A percentile compares a stretch with the other conserved stretches of the same genome.
These are phyloP conservation scores for Lagodon rhomboides DNA, from an alignment of 2,797 vertebrate genomes.

Conservation along the genomic window DNA sequence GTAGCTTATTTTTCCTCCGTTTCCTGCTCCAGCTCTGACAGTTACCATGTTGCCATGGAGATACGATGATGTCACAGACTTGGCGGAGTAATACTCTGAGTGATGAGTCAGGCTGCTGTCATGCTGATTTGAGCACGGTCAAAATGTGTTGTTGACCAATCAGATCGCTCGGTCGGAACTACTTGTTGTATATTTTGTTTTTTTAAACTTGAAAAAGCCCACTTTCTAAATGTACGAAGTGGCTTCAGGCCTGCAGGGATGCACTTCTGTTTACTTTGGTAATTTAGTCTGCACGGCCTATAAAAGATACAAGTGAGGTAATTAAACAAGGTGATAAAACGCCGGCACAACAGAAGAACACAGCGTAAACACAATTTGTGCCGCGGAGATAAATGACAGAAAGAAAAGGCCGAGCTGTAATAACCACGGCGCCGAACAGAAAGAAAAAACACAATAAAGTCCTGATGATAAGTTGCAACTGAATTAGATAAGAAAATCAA, in stretches of 20 bases:
- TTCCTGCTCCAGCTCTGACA: no score
- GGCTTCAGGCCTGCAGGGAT: constrained; percentile 4
- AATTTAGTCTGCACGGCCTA: constrained; percentile 21
- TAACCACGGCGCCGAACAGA: constrained; percentile 15
- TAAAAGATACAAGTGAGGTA: constrained; percentile 36
- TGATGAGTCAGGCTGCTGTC: no score
- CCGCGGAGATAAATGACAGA: constrained; percentile 26
- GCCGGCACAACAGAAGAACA: constrained; percentile 14
- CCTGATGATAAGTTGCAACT: neutral
- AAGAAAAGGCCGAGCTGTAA: constrained; percentile 7
- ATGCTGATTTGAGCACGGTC: no score
- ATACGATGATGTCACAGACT: no score
- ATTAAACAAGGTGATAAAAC: constrained; percentile 64
- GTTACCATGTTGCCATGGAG: no score
- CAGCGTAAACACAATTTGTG: constrained; percentile 30
- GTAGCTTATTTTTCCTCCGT: no score
- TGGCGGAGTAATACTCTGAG: no score
- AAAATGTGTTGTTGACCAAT: no score
- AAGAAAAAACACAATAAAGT: neutral
- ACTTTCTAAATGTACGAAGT: constrained; percentile 5
- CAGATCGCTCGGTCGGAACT: no score
- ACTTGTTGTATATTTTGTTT: no score
- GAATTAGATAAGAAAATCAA: constrained; percentile 9
- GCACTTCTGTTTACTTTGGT: constrained; percentile 16
- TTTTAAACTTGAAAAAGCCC: constrained; percentile 6